A percentile compares a stretch with the other conserved stretches of the same genome.
Evolutionary conservation across 2,797 vertebrate genomes (phyloP).

Genomic region (Gastrophryne carolinensis): DNA sequence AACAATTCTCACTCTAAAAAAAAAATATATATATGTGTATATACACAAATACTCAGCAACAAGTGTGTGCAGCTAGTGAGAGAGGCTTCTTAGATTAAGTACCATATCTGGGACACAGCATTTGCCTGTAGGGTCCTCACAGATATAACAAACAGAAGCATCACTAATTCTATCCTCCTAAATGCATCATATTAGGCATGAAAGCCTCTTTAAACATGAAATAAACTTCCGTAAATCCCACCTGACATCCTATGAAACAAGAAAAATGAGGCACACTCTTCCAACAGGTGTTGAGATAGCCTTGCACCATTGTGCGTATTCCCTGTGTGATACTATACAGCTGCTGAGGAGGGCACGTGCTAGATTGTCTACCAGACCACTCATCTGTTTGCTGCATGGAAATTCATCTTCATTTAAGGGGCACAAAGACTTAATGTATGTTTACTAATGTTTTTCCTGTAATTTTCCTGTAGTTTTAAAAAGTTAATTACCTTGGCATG

Average conservation of each 20-base stretch:
- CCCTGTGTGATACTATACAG: slow-evolving; percentile 32
- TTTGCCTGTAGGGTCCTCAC: slow-evolving; percentile 26
- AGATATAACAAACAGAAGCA: slow-evolving; percentile 26
- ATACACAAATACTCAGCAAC: background rate
- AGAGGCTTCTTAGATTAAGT: background rate
- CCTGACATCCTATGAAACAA: slow-evolving; percentile 40
- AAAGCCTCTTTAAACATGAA: slow-evolving; percentile 44
- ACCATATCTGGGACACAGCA: slow-evolving; percentile 25
- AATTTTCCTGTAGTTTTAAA: too few relatives aligned
- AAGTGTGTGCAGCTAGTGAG: background rate
- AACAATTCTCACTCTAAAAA: too few relatives aligned
- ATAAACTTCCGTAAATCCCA: slow-evolving; percentile 48
- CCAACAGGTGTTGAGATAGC: slow-evolving; percentile 44
- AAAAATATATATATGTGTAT: too few relatives aligned
- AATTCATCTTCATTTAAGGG: slow-evolving; percentile 45
- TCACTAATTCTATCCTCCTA: slow-evolving; percentile 33
- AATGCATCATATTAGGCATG: slow-evolving; percentile 40
- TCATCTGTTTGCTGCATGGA: background rate
- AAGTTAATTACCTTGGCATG: too few relatives aligned
- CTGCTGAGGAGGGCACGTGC: slow-evolving; percentile 17
- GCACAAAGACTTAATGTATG: too few relatives aligned
- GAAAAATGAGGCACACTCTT: slow-evolving; percentile 46
- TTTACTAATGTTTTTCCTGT: too few relatives aligned
- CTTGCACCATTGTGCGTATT: slow-evolving; percentile 27
- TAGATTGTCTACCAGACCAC: slow-evolving; percentile 2